Percentiles rank a stretch among this genome's conserved stretches.
phyloP scores from a whole-genome alignment of 2,113 vertebrate genomes.

The Chiloscyllium plagiosum region DNA sequence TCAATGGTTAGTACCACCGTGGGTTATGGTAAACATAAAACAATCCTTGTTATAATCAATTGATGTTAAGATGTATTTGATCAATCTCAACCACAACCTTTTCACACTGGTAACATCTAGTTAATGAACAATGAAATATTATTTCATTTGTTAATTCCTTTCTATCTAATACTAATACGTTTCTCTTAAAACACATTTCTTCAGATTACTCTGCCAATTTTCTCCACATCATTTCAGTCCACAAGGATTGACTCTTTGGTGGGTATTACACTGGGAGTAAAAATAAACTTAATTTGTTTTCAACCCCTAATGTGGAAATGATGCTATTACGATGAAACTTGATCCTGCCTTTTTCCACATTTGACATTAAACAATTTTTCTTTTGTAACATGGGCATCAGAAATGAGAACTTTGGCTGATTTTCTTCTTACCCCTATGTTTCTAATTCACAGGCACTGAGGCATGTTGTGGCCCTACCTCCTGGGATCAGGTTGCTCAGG shows the following conservation, averaged over 20 bases:
- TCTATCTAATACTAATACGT: background rate
- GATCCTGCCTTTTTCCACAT: background rate
- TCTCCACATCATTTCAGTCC: background rate
- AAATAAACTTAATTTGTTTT: background rate
- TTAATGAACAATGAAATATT: background rate
- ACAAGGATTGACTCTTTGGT: background rate
- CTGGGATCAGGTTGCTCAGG: background rate
- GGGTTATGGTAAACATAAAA: background rate
- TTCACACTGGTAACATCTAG: background rate
- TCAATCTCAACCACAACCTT: background rate
- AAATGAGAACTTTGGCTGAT: background rate
- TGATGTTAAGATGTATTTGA: background rate
- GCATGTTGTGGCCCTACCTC: background rate
- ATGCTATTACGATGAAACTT: background rate
- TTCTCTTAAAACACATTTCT: background rate
- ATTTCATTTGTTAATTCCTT: background rate
- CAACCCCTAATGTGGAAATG: no score
- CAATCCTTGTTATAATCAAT: background rate
- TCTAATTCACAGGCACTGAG: background rate
- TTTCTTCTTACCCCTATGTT: background rate
- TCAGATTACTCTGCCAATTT: background rate
- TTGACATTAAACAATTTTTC: background rate
- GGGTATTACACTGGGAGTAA: background rate
- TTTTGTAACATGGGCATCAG: background rate
- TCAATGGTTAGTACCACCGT: background rate